A percentile compares a stretch with the other conserved stretches of the same genome.
Evolutionary conservation across 1,140 invertebrate genomes (phyloP).

Genomic region (Panagrolaimus sp.): DNA sequence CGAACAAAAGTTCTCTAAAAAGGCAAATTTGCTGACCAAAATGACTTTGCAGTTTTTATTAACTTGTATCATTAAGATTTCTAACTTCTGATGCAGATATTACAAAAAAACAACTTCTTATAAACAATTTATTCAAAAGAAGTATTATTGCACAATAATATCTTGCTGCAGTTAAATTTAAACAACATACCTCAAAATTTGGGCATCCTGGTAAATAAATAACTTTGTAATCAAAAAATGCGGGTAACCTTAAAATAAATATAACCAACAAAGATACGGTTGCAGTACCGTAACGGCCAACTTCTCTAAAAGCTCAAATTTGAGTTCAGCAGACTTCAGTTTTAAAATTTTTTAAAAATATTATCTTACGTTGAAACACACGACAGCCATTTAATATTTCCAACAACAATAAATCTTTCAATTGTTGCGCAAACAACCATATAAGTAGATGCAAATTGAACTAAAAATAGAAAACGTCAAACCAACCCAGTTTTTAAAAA

Average conservation of each 20-base stretch:
- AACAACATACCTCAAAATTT: slow-evolving; percentile 40
- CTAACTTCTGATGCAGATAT: too few species aligned
- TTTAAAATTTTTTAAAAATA: background rate
- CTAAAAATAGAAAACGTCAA: slow-evolving; percentile 31
- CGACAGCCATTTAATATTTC: slow-evolving; percentile 31
- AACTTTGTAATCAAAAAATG: slow-evolving; percentile 48
- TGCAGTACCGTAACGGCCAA: slow-evolving; percentile 34
- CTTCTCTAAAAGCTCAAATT: slow-evolving; percentile 30
- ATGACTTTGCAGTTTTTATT: too few species aligned
- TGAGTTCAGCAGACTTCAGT: background rate
- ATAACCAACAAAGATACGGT: slow-evolving; percentile 26
- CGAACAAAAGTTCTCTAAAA: too few species aligned
- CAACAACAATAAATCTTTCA: slow-evolving; percentile 47
- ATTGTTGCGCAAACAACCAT: slow-evolving; percentile 47
- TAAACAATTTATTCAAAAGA: too few species aligned
- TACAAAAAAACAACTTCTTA: too few species aligned
- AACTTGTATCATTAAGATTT: too few species aligned
- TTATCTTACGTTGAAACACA: slow-evolving; percentile 38
- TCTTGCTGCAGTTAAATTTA: too few species aligned
- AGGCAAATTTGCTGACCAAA: too few species aligned
- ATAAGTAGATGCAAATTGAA: slow-evolving; percentile 50
- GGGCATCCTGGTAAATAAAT: slow-evolving; percentile 36
- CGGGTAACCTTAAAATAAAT: slow-evolving; percentile 39
- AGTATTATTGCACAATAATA: too few species aligned
- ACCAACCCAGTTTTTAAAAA: slow-evolving; percentile 9